Base-by-base conservation (phyloP, 2,797 vertebrate species). In the Graptemys geographica region DNA sequence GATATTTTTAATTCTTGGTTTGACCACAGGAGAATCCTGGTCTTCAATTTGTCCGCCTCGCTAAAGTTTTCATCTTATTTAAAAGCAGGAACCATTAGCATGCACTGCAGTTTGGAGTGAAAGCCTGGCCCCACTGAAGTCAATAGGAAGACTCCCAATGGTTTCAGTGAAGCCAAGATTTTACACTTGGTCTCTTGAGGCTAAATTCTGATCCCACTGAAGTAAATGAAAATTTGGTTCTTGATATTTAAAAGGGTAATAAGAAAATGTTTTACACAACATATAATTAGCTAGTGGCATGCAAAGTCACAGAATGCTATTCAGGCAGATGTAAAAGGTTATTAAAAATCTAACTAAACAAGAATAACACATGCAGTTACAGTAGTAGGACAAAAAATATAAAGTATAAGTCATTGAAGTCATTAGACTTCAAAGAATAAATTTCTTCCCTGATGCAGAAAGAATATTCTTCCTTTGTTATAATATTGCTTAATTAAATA, bases 331-430 rank as follows among this genome's bases (percentile, higher is more conserved):
- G 9, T 27, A 92, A 87, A 83, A 93, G 28, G 62, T 87, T 72
- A 88, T 93, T 90, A 92, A 90, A 93, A 83, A 83, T 83, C 57
- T 62, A 80, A 19, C 47, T 93, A 72, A 47, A 25, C 37, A 86
- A 44, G 62, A 33, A 31, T 76, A 92, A 84, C 41, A 28, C 8
- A 59, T 37, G 27, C 76, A 87, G 80, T 28, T 91, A 27, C 52
- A 79, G 83, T 2, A 83, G 53, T 83, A 85, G 79, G 89, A 91
- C 52, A 95, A 95, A 95, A 89, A 13, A 80, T 93, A 84, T 65
- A 52, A 91, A 44, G 59, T 44, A 44, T 44, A 8, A 44, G 44
- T 44, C 44, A 44, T 44, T 44, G 44, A 44, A 44, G 44, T 44
- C 78, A 23, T 15, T 56, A 74, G 33, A 37, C 31, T 88, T 91